These are phyloP conservation scores for Brachymystax lenok DNA, from an alignment of 2,797 vertebrate genomes.

Conservation along the genomic window DNA sequence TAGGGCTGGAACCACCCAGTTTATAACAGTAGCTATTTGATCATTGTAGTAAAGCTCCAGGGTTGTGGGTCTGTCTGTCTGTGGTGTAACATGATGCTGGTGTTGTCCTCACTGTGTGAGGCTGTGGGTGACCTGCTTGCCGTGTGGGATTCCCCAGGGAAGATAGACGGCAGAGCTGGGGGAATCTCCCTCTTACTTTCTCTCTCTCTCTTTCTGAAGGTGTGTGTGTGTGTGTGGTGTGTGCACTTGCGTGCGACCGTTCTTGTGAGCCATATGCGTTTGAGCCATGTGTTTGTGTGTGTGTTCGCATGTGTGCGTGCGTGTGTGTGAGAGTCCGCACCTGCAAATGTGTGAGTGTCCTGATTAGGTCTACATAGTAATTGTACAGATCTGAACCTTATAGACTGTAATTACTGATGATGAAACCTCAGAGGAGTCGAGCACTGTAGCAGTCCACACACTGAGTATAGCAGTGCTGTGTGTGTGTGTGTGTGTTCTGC, in stretches of 20 bases:
- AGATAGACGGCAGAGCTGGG: not conserved
- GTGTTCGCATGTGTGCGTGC: not conserved
- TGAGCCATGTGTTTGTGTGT: not conserved
- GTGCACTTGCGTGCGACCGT: not conserved
- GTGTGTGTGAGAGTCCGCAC: not conserved
- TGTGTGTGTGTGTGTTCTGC: not conserved
- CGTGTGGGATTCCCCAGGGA: not conserved
- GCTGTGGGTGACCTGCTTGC: no score
- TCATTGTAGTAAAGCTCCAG: not conserved
- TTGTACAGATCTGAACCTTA: not conserved
- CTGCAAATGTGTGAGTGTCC: not conserved
- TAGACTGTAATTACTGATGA: not conserved
- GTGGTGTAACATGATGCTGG: conserved; percentile 57
- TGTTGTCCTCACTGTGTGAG: conserved; percentile 34
- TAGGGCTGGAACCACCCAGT: no score
- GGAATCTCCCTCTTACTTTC: conserved; percentile 1
- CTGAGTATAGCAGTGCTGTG: not conserved
- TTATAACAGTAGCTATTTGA: not conserved
- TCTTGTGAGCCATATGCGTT: not conserved
- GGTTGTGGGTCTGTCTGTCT: conserved; percentile 30
- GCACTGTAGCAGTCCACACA: not conserved
- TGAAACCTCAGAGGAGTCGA: not conserved
- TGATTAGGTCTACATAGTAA: not conserved
- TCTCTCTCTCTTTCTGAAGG: conserved; percentile 20
- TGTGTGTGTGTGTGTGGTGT: conserved; percentile 9